Base-by-base conservation (phyloP, 2,888 invertebrate genomes). In the Liopterus haemorrhoidalis region DNA sequence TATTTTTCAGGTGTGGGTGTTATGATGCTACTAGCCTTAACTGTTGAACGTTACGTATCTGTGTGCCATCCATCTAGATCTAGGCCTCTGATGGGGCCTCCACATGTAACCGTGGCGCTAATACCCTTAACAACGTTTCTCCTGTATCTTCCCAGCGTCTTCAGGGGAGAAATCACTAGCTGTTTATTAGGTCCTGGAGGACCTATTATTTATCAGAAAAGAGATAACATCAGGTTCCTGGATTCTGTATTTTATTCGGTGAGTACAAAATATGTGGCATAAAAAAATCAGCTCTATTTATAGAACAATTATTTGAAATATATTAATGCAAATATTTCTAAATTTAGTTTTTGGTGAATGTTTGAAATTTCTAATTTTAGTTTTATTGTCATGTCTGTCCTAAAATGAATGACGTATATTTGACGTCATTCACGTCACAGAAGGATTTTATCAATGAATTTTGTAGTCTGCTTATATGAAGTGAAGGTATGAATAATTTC, bases 61-160 rank as follows among this genome's bases (percentile, higher is more conserved):
- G 82, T 85, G 4, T 84, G 84, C 57, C 81, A 80, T 66, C 83
- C 84, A 2, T 78, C 82, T 3, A 75, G 78, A 54, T 74, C 79
- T 11, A 70, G 81, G 32, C 80, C 82, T 3, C 73, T 81, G 32
- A 72, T 81, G 62, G 80, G 82, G 24, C 74, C 78, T 3, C 79
- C 80, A 11, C 74, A 78, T 56, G 73, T 78, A 16, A 77, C 80
- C 4, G 81, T 83, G 32, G 71, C 73, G 33, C 68, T 81, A 43
- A 79, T 81, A 50, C 78, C 81, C 9, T 57, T 82, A 45, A 67
- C 74, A 22, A 83, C 84, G 3, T 76, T 82, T 58, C 61, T 80
- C 45, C 68, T 82, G 51, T 84, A 85, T 65, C 68, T 81, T 54
- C 85, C 85, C n/a, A 77, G 74, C 52, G 71, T 77, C 41, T 81